Conservation (phyloP, 2,113 vertebrate species). For the Sardina pilchardus region DNA sequence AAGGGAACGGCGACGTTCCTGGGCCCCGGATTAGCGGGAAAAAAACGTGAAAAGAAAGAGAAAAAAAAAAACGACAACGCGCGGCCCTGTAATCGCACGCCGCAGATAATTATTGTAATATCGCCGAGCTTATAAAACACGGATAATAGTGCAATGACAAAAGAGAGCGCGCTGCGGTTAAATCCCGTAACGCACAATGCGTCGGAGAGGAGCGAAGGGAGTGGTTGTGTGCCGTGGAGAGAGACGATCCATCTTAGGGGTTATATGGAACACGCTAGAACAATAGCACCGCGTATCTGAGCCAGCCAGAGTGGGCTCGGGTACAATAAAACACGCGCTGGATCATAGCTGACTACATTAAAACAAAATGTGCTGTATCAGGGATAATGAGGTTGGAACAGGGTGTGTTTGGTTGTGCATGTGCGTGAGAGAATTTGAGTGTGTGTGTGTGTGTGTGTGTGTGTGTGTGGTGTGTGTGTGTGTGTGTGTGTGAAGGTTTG, state of each 20-base stretch:
- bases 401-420: neutral
- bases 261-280: neutral
- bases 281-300: neutral
- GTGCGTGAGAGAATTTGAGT: neutral
- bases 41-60: neutral
- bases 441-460: neutral
- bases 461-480: neutral
- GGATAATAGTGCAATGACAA: neutral
- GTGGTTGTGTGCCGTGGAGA: neutral
- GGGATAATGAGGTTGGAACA: neutral
- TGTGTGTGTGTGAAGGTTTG: neutral
- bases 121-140: neutral
- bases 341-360: neutral
- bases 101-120: neutral
- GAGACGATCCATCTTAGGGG: neutral
- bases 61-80: neutral
- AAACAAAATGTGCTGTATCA: slow-evolving; percentile 8
- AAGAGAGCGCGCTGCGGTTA: neutral
- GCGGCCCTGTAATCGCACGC: neutral
- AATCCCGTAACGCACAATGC: neutral
- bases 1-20: neutral
- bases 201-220: neutral
- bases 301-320: neutral
- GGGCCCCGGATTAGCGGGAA: neutral
- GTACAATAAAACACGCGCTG: neutral